phyloP scores from a whole-genome alignment of 2,113 vertebrate species.

The Corvus hawaiiensis region DNA sequence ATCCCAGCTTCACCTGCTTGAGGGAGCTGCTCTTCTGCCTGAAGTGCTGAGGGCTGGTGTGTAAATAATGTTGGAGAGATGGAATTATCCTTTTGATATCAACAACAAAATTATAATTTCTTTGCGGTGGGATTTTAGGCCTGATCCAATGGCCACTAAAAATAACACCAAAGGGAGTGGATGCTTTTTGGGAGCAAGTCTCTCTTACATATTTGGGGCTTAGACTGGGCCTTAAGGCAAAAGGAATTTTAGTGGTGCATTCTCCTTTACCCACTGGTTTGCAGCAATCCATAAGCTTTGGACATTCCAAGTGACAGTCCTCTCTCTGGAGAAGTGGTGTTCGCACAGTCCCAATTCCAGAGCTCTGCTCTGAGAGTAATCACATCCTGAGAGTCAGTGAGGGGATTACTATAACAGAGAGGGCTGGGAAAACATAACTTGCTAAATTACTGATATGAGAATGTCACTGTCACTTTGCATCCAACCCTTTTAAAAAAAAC shows the following conservation, averaged over 20 bases:
- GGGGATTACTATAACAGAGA: neutral
- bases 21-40: neutral
- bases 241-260: neutral
- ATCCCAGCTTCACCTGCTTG: neutral
- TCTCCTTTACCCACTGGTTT: neutral
- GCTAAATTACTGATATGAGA: neutral
- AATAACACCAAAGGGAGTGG: neutral
- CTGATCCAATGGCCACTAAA: neutral
- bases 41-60: neutral
- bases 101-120: neutral
- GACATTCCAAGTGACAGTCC: neutral
- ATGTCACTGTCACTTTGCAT: neutral
- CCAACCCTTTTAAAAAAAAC: neutral
- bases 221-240: neutral
- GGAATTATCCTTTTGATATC: neutral
- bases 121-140: neutral
- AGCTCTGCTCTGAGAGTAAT: neutral
- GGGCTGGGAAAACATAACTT: neutral
- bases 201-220: neutral
- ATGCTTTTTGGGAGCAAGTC: neutral
- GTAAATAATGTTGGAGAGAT: neutral
- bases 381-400: neutral
- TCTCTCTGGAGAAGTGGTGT: neutral
- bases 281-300: neutral
- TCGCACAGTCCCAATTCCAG: neutral